phyloP scores from a whole-genome alignment of 1,140 invertebrate species.

The Maniola jurtina region DNA sequence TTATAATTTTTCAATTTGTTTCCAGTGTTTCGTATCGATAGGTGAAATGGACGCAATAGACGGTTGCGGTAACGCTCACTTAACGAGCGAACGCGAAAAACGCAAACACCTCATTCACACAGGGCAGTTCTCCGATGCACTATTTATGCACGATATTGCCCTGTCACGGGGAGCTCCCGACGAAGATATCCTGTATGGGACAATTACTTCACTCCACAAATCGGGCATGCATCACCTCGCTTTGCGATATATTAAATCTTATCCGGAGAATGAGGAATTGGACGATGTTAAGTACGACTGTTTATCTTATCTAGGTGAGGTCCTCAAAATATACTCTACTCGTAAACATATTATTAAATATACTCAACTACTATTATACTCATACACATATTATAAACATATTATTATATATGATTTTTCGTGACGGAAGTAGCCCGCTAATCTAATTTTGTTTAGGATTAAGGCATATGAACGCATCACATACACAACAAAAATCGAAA shows the following conservation, averaged over 20 bases:
- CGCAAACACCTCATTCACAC: slow-evolving; percentile 60
- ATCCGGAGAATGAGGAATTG: slow-evolving; percentile 49
- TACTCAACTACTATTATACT: too few relatives aligned
- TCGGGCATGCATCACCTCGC: slow-evolving; percentile 71
- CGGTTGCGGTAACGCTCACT: slow-evolving; percentile 70
- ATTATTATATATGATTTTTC: too few relatives aligned
- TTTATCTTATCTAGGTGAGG: slow-evolving; percentile 60
- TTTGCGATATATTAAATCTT: slow-evolving; percentile 65
- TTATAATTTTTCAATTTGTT: not conserved
- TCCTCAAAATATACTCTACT: too few relatives aligned
- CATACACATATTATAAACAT: too few relatives aligned
- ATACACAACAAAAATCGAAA: too few relatives aligned
- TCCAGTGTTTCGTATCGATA: slow-evolving; percentile 69
- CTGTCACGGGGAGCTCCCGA: slow-evolving; percentile 38
- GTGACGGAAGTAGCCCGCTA: too few relatives aligned
- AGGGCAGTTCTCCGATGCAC: slow-evolving; percentile 57
- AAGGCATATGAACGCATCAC: too few relatives aligned
- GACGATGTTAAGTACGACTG: slow-evolving; percentile 80
- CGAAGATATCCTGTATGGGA: slow-evolving; percentile 40
- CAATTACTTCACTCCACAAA: slow-evolving; percentile 53
- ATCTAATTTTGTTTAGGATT: too few relatives aligned
- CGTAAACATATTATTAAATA: too few relatives aligned
- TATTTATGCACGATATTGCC: slow-evolving; percentile 64
- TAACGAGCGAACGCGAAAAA: slow-evolving; percentile 59
- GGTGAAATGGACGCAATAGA: slow-evolving; percentile 69